Conservation (phyloP, 2,888 invertebrate species). For the Parnassius glacialis region DNA sequence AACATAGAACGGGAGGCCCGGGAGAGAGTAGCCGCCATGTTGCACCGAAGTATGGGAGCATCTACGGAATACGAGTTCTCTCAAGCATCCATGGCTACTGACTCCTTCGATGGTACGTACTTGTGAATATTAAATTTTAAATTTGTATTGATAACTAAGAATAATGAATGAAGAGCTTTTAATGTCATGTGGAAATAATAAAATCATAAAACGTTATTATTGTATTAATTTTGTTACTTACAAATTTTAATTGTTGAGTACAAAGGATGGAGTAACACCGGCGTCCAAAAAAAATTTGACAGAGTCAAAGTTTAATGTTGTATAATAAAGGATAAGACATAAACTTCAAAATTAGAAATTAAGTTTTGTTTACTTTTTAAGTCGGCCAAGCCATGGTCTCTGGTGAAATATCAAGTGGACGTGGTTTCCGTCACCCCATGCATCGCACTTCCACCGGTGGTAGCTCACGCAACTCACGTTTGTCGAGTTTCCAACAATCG, state of each 20-base stretch:
- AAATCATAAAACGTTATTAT: too few species aligned
- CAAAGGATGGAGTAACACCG: too few species aligned
- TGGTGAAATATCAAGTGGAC: constrained; percentile 15
- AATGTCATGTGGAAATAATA: too few species aligned
- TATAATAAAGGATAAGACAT: constrained; percentile 4
- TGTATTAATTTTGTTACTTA: too few species aligned
- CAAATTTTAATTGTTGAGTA: too few species aligned
- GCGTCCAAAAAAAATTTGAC: too few species aligned
- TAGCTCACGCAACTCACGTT: constrained; percentile 57
- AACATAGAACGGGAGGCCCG: constrained; percentile 54
- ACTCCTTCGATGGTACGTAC: constrained; percentile 53
- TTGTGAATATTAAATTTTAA: not conserved
- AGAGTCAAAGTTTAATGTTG: too few species aligned
- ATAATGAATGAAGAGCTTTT: too few species aligned
- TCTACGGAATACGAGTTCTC: constrained; percentile 46
- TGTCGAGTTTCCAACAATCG: constrained; percentile 63
- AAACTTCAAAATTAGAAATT: not conserved
- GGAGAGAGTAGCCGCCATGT: constrained; percentile 60
- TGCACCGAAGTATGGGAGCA: constrained; percentile 47
- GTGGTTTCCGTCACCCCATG: constrained; percentile 44
- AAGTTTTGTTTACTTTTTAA: not conserved
- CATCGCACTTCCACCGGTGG: constrained; percentile 54
- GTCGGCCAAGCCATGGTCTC: constrained; percentile 5
- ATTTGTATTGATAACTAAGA: too few species aligned
- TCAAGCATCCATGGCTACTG: constrained; percentile 44